Conservation (phyloP, 2,113 vertebrate species). For the Athene noctua region DNA sequence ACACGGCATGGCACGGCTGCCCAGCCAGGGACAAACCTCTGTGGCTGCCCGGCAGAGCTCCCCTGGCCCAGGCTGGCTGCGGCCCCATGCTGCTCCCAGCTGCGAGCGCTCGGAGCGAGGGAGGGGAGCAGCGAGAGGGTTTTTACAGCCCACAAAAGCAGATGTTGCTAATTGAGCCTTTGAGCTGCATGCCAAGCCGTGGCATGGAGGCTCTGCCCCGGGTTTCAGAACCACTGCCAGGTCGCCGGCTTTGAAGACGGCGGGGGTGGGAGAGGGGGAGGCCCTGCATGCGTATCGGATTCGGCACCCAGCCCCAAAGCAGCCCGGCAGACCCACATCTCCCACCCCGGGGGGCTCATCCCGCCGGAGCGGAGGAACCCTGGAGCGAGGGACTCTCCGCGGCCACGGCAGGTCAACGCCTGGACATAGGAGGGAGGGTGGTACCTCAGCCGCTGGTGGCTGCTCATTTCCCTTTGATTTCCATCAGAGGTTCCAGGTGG, state of each 20-base stretch:
- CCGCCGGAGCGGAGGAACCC: fast-evolving
- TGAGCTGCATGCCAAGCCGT: constrained; percentile 47
- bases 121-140: constrained; percentile 4
- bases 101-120: not conserved
- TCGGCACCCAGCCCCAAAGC: not conserved
- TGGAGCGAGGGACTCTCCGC: not conserved
- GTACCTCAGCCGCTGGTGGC: not conserved
- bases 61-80: not conserved
- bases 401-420: fast-evolving
- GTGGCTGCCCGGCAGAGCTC: not conserved
- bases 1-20: not conserved
- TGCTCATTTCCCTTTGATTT: not conserved
- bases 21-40: not conserved
- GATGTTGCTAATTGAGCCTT: constrained; percentile 65
- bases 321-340: not conserved
- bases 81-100: constrained; percentile 59
- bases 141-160: constrained; percentile 44
- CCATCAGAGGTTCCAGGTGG: not conserved
- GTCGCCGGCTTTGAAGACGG: constrained; percentile 13
- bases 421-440: fast-evolving
- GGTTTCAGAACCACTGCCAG: constrained; percentile 56
- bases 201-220: constrained; percentile 48
- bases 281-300: fast-evolving
- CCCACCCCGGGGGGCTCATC: not conserved
- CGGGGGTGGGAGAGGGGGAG: not conserved